A percentile compares a stretch with the other conserved stretches of the same genome.
Conservation (phyloP, 2,797 vertebrate genomes). For the Sparus aurata region DNA sequence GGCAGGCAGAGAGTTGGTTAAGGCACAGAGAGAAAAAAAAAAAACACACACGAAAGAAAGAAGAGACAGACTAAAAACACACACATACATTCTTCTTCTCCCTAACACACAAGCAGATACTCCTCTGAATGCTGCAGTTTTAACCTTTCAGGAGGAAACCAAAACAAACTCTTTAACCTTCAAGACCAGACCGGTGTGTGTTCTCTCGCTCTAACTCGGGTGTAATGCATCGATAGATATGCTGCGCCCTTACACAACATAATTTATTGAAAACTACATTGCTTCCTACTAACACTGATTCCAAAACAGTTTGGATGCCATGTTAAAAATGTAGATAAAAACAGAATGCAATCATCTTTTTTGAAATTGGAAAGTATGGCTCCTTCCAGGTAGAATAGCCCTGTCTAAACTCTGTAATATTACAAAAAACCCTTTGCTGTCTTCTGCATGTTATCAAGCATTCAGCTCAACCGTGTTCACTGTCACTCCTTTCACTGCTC, state of each 20-base stretch:
- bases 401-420: neutral
- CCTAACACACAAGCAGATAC: constrained; percentile 31
- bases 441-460: neutral
- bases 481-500: neutral
- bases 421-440: neutral
- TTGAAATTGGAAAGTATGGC: no score
- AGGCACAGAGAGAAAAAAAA: constrained; percentile 24
- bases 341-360: no score
- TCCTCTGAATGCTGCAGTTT: constrained; percentile 39
- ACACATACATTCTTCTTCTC: constrained; percentile 13
- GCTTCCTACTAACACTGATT: neutral
- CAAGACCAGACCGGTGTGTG: constrained; percentile 19
- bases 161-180: constrained; percentile 56
- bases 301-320: no score
- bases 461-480: neutral
- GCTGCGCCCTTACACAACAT: neutral
- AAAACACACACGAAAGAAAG: constrained; percentile 38
- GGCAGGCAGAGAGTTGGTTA: constrained; percentile 44
- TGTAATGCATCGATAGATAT: constrained; percentile 28
- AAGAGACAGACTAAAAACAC: constrained; percentile 43
- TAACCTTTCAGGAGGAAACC: constrained; percentile 53
- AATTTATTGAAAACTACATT: constrained; percentile 22
- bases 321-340: no score
- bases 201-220: constrained; percentile 6
- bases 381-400: neutral